Evolutionary conservation across 2,113 vertebrate species (phyloP), one percentile per base, ranked within the genome.

Genomic region (Rhabdornis inornatus): DNA sequence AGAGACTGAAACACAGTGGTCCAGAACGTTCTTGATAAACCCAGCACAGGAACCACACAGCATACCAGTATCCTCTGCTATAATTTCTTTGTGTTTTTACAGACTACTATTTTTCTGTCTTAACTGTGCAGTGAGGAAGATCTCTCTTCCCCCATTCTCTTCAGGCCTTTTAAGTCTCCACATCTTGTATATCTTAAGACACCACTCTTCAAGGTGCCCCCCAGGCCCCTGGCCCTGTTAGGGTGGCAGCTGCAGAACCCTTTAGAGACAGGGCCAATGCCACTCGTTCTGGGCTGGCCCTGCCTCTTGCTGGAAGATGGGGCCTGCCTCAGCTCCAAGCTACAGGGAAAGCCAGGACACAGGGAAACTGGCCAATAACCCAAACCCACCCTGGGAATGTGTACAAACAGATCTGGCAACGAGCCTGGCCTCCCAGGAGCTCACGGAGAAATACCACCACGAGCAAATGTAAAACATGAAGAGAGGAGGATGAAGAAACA

Each of bases 281-380:
- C 59, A 31, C 15, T 25, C 65, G 3, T 3, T 4, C 56, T 44
- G 56, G 23, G 13, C 1, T 65, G 69, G 53, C 61, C 65, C 49
- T 59, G 35, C 28, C 88, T 78, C 90, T 40, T 8, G 13, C 76
- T 78, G 76, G 60, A 86, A 56, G 56, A 9, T 33, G 65, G 0
- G 63, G n/a, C 12, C 79, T 93, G 64, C 72, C 72, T 81, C 42
- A 60, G 56, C 52, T 63, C 83, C 44, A 15, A 42, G 90, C 61
- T 78, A 6, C 76, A 82, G 87, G 90, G 83, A 81, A 90, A 83
- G 74, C 49, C 83, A 59, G 95, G 92, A 78, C 88, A 71, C 1
- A 13, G 69, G 61, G 69, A 88, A 96, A 47, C 28, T 15, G 92
- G 95, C 91, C 87, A 95, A 85, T 60, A 94, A 71, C 83, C 76